These are phyloP conservation scores for Ommatoiulus sabulosus DNA, from an alignment of 2,888 invertebrate genomes.

Conservation along the genomic window DNA sequence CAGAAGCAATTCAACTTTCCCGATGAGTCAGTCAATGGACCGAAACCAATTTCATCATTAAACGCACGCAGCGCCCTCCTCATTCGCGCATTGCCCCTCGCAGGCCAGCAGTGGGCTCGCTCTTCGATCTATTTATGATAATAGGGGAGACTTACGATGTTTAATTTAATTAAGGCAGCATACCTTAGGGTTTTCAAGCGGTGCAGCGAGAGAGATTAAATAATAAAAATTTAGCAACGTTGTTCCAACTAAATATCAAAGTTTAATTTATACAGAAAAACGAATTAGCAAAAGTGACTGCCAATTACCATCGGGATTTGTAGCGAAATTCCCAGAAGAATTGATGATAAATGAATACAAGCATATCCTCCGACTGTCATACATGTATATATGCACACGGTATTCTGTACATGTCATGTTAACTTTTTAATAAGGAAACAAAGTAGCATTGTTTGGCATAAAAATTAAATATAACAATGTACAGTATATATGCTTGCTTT, in stretches of 20 bases:
- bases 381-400: no score
- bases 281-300: conserved; percentile 16
- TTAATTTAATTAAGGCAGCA: conserved; percentile 14
- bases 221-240: neutral
- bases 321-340: neutral
- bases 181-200: neutral
- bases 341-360: neutral
- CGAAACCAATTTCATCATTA: conserved; percentile 1
- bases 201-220: neutral
- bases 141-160: conserved; percentile 12
- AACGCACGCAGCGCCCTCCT: conserved; percentile 1
- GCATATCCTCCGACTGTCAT: neutral
- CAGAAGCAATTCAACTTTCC: neutral
- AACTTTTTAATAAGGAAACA: neutral
- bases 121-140: conserved; percentile 31
- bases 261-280: conserved; percentile 23
- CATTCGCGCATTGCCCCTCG: neutral
- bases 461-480: neutral
- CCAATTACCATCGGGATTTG: neutral
- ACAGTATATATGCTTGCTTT: neutral
- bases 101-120: neutral
- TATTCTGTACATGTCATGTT: neutral
- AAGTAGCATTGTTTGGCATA: neutral
- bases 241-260: neutral
- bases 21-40: conserved; percentile 22